Evolutionary conservation across 2,797 vertebrate genomes (phyloP).

Genomic region (Sebastes melanostomus): DNA sequence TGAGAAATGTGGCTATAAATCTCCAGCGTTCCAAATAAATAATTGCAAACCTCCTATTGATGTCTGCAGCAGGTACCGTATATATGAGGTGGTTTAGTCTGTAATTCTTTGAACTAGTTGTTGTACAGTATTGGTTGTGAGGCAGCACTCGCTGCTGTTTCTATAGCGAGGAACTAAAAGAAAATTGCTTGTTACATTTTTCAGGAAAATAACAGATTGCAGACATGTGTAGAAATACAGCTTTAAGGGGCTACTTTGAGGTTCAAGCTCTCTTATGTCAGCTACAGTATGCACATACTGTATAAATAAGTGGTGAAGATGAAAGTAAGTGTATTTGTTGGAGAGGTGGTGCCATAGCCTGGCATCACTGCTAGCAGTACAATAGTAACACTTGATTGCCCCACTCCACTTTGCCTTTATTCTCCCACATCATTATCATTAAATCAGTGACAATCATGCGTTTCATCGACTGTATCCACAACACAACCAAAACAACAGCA

Average conservation of each 20-base stretch:
- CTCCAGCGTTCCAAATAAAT: slow-evolving; percentile 3
- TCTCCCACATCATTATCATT: not conserved
- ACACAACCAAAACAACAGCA: not conserved
- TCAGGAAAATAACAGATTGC: slow-evolving; percentile 40
- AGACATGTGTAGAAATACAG: slow-evolving; percentile 16
- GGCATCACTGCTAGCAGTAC: not conserved
- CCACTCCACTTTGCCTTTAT: not conserved
- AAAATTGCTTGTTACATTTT: slow-evolving; percentile 32
- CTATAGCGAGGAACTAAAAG: slow-evolving; percentile 16
- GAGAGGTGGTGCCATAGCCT: not conserved
- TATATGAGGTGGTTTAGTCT: slow-evolving; percentile 6
- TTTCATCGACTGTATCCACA: not conserved
- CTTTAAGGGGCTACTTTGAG: slow-evolving; percentile 6
- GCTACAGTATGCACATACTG: not conserved
- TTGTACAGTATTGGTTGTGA: slow-evolving; percentile 1
- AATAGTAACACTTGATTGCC: slow-evolving; percentile 4
- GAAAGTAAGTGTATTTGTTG: not conserved
- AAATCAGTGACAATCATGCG: not conserved
- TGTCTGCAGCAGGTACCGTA: slow-evolving; percentile 7
- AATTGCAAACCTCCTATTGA: slow-evolving; percentile 20
- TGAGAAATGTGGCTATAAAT: slow-evolving; percentile 29
- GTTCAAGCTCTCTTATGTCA: slow-evolving; percentile 19
- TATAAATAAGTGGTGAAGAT: not conserved
- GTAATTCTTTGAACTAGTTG: slow-evolving; percentile 8
- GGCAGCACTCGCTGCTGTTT: slow-evolving; percentile 15